These are phyloP conservation scores for Blastomussa wellsi DNA, from an alignment of 92 coral and sea anemone genomes.

Conservation along the genomic window DNA sequence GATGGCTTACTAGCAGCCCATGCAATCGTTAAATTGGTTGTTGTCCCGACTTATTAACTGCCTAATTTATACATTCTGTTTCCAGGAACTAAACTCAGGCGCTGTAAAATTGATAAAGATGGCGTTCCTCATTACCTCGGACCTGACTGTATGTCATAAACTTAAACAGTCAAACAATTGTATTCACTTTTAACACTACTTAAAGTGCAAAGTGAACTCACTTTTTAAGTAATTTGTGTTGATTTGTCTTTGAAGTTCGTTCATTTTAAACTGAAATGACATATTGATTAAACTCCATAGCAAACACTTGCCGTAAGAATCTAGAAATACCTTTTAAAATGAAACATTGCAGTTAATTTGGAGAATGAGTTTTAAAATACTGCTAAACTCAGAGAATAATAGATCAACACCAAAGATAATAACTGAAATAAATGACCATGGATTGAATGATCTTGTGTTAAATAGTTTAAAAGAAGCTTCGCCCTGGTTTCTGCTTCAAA, in stretches of 20 bases:
- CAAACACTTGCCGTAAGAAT: neutral
- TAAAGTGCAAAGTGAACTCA: neutral
- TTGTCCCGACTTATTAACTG: neutral
- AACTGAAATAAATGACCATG: neutral
- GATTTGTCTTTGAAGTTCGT: neutral
- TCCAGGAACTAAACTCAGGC: conserved; percentile 67
- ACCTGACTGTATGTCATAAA: conserved; percentile 64
- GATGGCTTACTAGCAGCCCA: neutral
- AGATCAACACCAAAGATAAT: neutral
- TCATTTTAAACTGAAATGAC: neutral
- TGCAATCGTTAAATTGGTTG: neutral
- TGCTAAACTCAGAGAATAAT: no score
- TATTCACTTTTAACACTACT: neutral
- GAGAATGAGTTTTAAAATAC: no score
- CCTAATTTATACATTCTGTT: conserved; percentile 23
- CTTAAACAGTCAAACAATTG: neutral
- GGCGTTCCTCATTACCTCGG: conserved; percentile 81
- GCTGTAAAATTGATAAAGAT: conserved; percentile 80
- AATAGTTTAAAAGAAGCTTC: no score
- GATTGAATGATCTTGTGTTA: neutral
- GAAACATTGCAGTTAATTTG: neutral
- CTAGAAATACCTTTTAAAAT: neutral
- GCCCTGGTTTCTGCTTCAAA: no score
- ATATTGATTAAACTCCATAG: neutral
- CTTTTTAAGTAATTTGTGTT: neutral